Evolutionary conservation across 2,888 invertebrate genomes (phyloP).

Genomic region (Drosophila cracens): DNA sequence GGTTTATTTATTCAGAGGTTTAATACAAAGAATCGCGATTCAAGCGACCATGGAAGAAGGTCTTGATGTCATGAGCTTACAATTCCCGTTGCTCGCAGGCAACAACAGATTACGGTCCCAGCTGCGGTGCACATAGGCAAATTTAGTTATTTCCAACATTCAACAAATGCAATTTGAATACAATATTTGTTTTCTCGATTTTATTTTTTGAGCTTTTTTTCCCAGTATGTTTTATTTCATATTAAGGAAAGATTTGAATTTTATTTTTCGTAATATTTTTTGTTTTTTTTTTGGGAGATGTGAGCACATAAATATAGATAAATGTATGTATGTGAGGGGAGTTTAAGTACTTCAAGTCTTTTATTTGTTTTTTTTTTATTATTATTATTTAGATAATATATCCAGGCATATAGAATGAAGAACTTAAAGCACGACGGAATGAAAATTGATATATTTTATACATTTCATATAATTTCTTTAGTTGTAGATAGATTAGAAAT

Average conservation of each 20-base stretch:
- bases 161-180: not conserved
- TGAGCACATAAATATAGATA: conserved; percentile 34
- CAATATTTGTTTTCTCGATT: conserved; percentile 10
- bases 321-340: conserved; percentile 16
- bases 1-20: no score
- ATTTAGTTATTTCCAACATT: not conserved
- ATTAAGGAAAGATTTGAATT: conserved; percentile 22
- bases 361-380: conserved; percentile 7
- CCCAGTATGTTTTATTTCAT: conserved; percentile 30
- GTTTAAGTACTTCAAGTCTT: conserved; percentile 59
- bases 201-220: conserved; percentile 45
- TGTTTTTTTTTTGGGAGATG: conserved; percentile 3
- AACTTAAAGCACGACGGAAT: conserved; percentile 67
- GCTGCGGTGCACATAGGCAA: no score
- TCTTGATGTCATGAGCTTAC: no score
- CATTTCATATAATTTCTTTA: conserved; percentile 48
- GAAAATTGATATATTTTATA: conserved; percentile 46
- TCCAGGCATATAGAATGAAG: conserved; percentile 42
- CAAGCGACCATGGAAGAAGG: no score
- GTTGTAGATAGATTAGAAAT: conserved; percentile 41
- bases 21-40: no score
- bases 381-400: conserved; percentile 47
- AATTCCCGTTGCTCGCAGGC: no score
- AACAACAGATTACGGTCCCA: no score
- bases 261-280: not conserved